phyloP scores from a whole-genome alignment of 2,113 vertebrate species.

The Sterna hirundo region DNA sequence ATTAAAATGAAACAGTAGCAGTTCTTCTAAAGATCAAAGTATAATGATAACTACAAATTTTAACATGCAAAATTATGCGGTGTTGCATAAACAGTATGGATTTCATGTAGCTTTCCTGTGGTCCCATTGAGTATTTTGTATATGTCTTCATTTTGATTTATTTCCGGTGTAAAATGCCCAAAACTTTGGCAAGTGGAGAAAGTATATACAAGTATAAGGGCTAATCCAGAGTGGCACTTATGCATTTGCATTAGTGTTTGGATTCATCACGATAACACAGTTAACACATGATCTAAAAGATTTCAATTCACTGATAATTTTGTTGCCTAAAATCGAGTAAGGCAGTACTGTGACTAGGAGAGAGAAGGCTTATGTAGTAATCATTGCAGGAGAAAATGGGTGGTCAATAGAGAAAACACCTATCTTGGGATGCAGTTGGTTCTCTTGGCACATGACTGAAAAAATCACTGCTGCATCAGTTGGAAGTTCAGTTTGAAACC shows the following conservation, averaged over 20 bases:
- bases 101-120: not conserved
- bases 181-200: not conserved
- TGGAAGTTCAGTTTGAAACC: not conserved
- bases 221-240: not conserved
- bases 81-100: not conserved
- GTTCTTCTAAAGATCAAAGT: constrained; percentile 30
- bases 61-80: constrained; percentile 7
- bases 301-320: not conserved
- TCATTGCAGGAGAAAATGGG: not conserved
- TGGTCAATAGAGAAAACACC: not conserved
- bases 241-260: not conserved
- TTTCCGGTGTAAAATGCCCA: not conserved
- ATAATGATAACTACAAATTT: constrained; percentile 15
- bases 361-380: not conserved
- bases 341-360: not conserved
- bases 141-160: not conserved
- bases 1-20: not conserved
- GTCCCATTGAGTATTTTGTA: not conserved
- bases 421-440: not conserved
- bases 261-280: not conserved
- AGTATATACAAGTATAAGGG: not conserved
- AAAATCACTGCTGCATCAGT: not conserved
- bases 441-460: accelerated
- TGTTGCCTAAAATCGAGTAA: not conserved
- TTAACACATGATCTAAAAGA: not conserved